Evolutionary conservation across 1,140 invertebrate genomes (phyloP), one percentile per base, ranked within the genome.

Genomic region (Papilio xuthus): DNA sequence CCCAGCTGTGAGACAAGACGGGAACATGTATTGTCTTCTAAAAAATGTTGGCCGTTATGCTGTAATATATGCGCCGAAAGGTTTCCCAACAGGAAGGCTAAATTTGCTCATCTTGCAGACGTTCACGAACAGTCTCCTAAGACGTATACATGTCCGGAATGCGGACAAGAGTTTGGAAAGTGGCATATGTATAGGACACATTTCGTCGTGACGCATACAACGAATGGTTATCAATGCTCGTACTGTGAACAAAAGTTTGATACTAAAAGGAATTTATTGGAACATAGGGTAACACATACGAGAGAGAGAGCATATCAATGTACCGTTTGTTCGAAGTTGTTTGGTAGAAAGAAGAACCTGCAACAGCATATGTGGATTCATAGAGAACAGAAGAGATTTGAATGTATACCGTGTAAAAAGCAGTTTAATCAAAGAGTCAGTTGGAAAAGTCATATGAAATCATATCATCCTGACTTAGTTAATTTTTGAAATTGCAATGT

Each of bases 281-380:
- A 92, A 12, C 92, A 93, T 71, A 81, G 80, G 42, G 85, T 91
- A 3, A 84, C 83, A 1, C 92, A 93, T 69, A 93, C 92, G 1
- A 90, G 91, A 60, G 90, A 93, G 70, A 91, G 88, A 23, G 72
- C 86, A 0, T 91, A 90, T 53, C 78, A 86, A 9, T 94, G 93
- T 75, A 80, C 84, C 1, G 89, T 91, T 0, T 94, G 95, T 71
- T 88, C 93, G 0, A 95, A 95, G 78, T 90, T 92, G 23, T 95
- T 94, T 74, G 75, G 92, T 0, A 94, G 94, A 8, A 95, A 94
- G 75, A 95, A 94, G 76, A 95, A 94, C 13, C 70, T 95, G 13
- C 90, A 90, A 13, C 94, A 94, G 15, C 95, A 95, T 78, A 94
- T 94, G 78, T 93, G 90, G 90, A 89, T 92, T 8, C 93, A 94